phyloP scores from a whole-genome alignment of 2,113 vertebrate species.

The Oncorhynchus mykiss region DNA sequence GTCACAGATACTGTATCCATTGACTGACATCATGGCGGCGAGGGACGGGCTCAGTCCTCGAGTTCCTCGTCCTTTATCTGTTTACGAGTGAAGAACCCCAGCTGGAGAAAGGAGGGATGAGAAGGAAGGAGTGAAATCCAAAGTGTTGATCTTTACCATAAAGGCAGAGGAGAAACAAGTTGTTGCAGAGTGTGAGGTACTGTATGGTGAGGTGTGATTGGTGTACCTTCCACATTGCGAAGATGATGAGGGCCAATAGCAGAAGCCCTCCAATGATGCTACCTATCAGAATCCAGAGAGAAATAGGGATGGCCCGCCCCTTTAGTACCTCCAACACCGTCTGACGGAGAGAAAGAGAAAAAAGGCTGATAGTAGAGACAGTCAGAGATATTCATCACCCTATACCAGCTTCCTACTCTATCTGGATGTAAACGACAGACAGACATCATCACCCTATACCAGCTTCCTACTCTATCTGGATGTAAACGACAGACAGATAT shows the following conservation, averaged over 20 bases:
- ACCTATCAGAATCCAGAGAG: slow-evolving; percentile 91
- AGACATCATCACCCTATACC: neutral
- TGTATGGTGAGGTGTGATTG: neutral
- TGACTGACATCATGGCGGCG: slow-evolving; percentile 29
- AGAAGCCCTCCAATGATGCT: slow-evolving; percentile 89
- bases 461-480: neutral
- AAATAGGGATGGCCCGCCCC: slow-evolving; percentile 78
- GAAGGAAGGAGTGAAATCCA: neutral
- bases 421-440: too few relatives aligned
- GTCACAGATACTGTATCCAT: slow-evolving; percentile 6
- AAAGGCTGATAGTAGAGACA: neutral
- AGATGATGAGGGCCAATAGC: slow-evolving; percentile 84
- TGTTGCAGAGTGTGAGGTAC: neutral
- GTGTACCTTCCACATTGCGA: slow-evolving; percentile 90
- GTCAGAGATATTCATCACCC: too few relatives aligned
- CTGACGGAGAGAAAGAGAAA: slow-evolving; percentile 58
- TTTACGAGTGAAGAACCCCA: slow-evolving; percentile 89
- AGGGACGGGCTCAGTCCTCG: slow-evolving; percentile 63
- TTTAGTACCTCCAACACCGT: slow-evolving; percentile 85
- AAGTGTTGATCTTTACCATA: neutral
- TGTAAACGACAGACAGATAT: too few relatives aligned
- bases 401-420: too few relatives aligned
- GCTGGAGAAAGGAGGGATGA: slow-evolving; percentile 58
- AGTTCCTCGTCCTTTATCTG: slow-evolving; percentile 75
- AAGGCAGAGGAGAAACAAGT: neutral